Base-by-base conservation (phyloP, 2,113 vertebrate genomes). In the Corydoras sp. region DNA sequence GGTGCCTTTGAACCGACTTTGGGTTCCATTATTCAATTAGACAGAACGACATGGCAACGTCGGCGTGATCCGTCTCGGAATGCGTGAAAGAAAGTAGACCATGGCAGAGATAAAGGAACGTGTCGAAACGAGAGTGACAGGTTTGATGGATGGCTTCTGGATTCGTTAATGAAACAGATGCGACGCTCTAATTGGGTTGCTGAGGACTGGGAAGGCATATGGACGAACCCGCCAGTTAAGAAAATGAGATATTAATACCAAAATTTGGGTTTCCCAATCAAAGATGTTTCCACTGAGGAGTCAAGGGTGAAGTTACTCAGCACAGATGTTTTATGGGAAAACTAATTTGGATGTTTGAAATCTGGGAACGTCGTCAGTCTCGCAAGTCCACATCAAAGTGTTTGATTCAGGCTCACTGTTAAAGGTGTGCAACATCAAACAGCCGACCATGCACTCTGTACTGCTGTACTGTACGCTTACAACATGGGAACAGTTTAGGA, bases 121-220 rank as follows among this genome's bases (percentile, higher is more conserved):
- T 43, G 59, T 66, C 50, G 63, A 74, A 83, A 79, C 69, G 53
- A 80, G 78, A 73, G 65, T 83, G 84, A 85, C 83, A 82, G 83
- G 77, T 81, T 76, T 85, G 86, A 89, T 82, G 80, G 84, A 86
- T 83, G 85, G 76, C 78, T 80, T 81, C 74, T 80, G 76, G 74
- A 68, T 77, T 58, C 48, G 53, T 63, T 86, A 84, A 87, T 88
- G 78, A 84, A 89, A 84, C 86, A 89, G 83, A 87, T 87, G 88
- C 83, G 78, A 62, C 15, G 60, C 80, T 85, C 79, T 88, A 86
- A 88, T 86, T 89, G 83, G 76, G 83, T 87, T 78, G 80, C 69
- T 77, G 79, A 81, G 83, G 85, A 81, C 83, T 84, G 71, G 18
- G 71, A 63, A 79, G 74, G 72, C 74, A 66, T 80, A 73, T 69